These are phyloP conservation scores for Thalassoma bifasciatum DNA, from an alignment of 2,113 vertebrate genomes.

Conservation along the genomic window DNA sequence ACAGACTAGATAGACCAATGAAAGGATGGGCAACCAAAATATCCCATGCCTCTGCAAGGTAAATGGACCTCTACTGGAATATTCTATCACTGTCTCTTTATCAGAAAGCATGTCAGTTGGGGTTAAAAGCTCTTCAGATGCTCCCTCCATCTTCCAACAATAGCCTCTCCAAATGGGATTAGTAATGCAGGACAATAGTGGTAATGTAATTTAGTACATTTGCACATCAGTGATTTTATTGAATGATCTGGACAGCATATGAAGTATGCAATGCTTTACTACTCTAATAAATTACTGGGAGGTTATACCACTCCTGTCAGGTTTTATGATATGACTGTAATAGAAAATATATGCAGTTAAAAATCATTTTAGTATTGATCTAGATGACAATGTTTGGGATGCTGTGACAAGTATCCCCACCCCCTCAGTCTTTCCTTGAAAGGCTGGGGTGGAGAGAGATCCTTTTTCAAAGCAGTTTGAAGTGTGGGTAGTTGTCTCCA, in stretches of 20 bases:
- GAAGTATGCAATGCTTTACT: conserved; percentile 18
- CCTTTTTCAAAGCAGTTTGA: too few relatives aligned
- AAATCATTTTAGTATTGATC: conserved; percentile 46
- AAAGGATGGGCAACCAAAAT: conserved; percentile 22
- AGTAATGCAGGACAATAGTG: conserved; percentile 45
- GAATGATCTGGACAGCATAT: conserved; percentile 50
- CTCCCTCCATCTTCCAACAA: conserved; percentile 54
- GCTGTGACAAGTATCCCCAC: neutral
- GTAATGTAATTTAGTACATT: conserved; percentile 52
- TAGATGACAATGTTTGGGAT: conserved; percentile 19
- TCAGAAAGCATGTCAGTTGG: conserved; percentile 31
- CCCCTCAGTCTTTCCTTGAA: neutral
- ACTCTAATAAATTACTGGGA: conserved; percentile 46
- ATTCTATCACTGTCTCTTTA: conserved; percentile 51
- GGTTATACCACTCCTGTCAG: conserved; percentile 26
- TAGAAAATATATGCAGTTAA: conserved; percentile 37
- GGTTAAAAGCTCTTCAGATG: conserved; percentile 55
- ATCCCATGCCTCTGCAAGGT: neutral
- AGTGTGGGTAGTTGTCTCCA: too few relatives aligned
- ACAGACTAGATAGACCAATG: conserved; percentile 2
- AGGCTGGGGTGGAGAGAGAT: neutral
- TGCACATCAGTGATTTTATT: conserved; percentile 58
- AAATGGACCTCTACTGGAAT: conserved; percentile 44
- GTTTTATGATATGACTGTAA: conserved; percentile 35
- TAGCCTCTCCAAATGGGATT: conserved; percentile 46